Conservation (phyloP, 2,113 vertebrate species). For the Thymallus thymallus region DNA sequence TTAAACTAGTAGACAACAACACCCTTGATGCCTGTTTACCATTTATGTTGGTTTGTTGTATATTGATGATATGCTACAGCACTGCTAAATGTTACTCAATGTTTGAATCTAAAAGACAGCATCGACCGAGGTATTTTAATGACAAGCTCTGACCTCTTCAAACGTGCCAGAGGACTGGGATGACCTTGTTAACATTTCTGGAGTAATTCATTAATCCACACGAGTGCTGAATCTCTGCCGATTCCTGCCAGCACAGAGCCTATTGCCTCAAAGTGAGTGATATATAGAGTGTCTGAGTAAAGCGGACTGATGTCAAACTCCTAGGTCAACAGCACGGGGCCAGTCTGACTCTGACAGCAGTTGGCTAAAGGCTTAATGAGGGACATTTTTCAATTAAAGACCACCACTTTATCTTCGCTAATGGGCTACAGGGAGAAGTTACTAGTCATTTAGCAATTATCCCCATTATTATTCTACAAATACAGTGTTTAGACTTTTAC, state of each 20-base stretch:
- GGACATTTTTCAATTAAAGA: constrained; percentile 46
- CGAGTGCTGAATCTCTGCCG: constrained; percentile 51
- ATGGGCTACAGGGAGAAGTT: background rate
- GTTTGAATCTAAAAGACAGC: constrained; percentile 2
- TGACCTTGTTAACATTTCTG: constrained; percentile 71
- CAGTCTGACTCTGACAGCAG: constrained; percentile 53
- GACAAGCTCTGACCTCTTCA: constrained; percentile 59
- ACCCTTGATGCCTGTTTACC: background rate
- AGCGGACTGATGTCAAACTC: constrained; percentile 34
- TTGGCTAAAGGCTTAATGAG: constrained; percentile 69
- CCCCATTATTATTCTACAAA: background rate
- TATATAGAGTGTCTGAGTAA: constrained; percentile 52
- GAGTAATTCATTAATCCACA: constrained; percentile 75
- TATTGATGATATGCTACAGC: background rate
- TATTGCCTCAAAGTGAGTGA: constrained; percentile 58
- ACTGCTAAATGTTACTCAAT: background rate
- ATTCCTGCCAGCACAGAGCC: constrained; percentile 4
- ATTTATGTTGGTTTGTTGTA: background rate
- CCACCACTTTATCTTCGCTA: background rate
- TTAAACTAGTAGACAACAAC: background rate
- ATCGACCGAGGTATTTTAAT: constrained; percentile 38
- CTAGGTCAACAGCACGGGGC: constrained; percentile 58
- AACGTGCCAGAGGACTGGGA: constrained; percentile 45
- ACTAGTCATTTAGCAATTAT: background rate
- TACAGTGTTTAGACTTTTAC: background rate